Conservation (phyloP, 2,888 invertebrate genomes). For the Lasius fuliginosus region DNA sequence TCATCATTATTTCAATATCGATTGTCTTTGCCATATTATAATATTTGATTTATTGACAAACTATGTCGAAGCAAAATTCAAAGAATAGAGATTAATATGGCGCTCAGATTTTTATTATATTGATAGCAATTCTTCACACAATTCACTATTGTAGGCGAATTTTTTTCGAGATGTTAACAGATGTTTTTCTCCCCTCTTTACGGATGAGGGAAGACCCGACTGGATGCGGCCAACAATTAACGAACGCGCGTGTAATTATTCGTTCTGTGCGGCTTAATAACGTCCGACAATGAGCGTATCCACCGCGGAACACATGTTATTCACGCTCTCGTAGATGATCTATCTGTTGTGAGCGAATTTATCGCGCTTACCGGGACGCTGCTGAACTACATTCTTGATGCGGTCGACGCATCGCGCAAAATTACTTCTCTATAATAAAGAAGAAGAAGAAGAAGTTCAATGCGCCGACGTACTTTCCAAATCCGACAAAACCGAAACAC, state of each 20-base stretch:
- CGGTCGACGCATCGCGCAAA: slow-evolving; percentile 16
- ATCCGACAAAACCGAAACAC: background rate
- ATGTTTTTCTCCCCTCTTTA: slow-evolving; percentile 7
- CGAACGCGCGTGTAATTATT: slow-evolving; percentile 64
- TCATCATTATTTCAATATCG: background rate
- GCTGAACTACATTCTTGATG: slow-evolving; percentile 66
- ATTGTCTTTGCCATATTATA: background rate
- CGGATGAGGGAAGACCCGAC: slow-evolving; percentile 32
- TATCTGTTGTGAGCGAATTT: slow-evolving; percentile 42
- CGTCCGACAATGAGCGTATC: slow-evolving; percentile 36
- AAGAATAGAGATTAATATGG: slow-evolving; percentile 10
- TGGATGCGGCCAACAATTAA: slow-evolving; percentile 60
- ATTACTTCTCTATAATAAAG: background rate
- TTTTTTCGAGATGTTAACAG: background rate
- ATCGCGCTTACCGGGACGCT: slow-evolving; percentile 56
- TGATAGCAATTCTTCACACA: background rate
- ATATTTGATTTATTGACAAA: background rate
- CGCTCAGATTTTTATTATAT: background rate
- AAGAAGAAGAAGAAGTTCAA: background rate
- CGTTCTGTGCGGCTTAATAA: slow-evolving; percentile 60
- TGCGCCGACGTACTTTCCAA: slow-evolving; percentile 3
- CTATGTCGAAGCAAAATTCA: background rate
- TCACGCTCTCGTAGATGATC: slow-evolving; percentile 82
- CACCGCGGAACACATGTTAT: slow-evolving; percentile 63
- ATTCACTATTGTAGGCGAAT: background rate